A percentile compares a stretch with the other conserved stretches of the same genome.
phyloP scores from a whole-genome alignment of 2,797 vertebrate species.

The Melanogrammus aeglefinus region DNA sequence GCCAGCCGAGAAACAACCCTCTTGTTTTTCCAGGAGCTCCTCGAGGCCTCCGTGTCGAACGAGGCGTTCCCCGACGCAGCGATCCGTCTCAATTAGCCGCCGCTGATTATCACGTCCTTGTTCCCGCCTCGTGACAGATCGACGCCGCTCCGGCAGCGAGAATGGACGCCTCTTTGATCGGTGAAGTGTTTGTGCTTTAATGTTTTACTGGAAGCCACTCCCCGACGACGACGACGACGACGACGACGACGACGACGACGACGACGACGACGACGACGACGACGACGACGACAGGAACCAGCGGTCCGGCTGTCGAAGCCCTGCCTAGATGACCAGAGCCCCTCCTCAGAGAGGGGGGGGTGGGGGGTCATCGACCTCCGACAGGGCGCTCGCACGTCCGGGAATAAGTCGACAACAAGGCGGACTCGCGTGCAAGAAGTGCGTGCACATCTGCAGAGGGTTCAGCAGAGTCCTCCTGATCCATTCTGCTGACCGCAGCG shows the following conservation, averaged over 20 bases:
- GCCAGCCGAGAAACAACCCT: constrained; percentile 74
- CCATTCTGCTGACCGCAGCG: neutral
- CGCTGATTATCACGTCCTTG: constrained; percentile 51
- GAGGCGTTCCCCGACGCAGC: constrained; percentile 11
- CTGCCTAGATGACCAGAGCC: too few relatives aligned
- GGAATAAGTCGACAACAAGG: neutral
- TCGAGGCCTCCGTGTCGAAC: constrained; percentile 52
- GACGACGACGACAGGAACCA: neutral
- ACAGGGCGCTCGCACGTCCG: neutral
- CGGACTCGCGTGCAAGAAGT: neutral
- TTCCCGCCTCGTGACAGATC: constrained; percentile 48
- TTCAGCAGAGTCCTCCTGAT: neutral
- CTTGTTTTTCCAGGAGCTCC: constrained; percentile 64
- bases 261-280: neutral
- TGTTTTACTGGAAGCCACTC: too few relatives aligned
- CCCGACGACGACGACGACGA: neutral
- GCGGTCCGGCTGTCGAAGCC: too few relatives aligned
- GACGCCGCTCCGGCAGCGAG: neutral
- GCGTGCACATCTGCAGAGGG: neutral
- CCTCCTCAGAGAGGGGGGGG: too few relatives aligned
- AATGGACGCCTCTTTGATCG: neutral
- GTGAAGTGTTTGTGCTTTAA: neutral
- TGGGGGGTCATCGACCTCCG: neutral
- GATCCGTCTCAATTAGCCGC: constrained; percentile 45
- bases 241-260: neutral